Evolutionary conservation across 1,140 invertebrate genomes (phyloP).

Genomic region (Drosophila azteca): DNA sequence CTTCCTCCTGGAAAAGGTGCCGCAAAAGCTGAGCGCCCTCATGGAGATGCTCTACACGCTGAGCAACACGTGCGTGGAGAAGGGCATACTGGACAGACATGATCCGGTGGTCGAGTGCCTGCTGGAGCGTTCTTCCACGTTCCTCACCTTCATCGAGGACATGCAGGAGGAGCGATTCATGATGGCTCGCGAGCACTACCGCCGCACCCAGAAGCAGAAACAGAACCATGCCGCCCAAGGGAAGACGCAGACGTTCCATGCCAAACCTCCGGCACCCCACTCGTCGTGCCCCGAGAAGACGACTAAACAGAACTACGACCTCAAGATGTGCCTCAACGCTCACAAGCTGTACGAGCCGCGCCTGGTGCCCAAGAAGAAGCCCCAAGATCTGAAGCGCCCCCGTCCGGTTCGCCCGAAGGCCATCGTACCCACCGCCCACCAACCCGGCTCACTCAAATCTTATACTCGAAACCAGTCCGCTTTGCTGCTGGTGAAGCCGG

Average conservation of each 20-base stretch:
- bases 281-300: background rate
- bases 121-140: constrained; percentile 64
- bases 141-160: constrained; percentile 67
- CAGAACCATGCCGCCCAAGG: background rate
- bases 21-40: constrained; percentile 71
- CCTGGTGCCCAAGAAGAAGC: constrained; percentile 62
- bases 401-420: background rate
- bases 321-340: constrained; percentile 78
- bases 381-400: background rate
- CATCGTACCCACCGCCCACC: no score
- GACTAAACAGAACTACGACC: constrained; percentile 46
- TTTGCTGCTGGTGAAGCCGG: background rate
- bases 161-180: constrained; percentile 72
- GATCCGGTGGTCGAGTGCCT: constrained; percentile 74
- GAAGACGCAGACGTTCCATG: background rate
- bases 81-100: constrained; percentile 61
- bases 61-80: constrained; percentile 70
- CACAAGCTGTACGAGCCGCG: constrained; percentile 70
- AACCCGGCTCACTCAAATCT: background rate
- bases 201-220: constrained; percentile 8
- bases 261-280: background rate
- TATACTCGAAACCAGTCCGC: background rate
- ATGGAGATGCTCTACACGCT: constrained; percentile 75
- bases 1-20: constrained; percentile 73
- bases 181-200: constrained; percentile 41